These are phyloP conservation scores for Octodon degus DNA, from an alignment of 2,113 vertebrate genomes.

Conservation along the genomic window DNA sequence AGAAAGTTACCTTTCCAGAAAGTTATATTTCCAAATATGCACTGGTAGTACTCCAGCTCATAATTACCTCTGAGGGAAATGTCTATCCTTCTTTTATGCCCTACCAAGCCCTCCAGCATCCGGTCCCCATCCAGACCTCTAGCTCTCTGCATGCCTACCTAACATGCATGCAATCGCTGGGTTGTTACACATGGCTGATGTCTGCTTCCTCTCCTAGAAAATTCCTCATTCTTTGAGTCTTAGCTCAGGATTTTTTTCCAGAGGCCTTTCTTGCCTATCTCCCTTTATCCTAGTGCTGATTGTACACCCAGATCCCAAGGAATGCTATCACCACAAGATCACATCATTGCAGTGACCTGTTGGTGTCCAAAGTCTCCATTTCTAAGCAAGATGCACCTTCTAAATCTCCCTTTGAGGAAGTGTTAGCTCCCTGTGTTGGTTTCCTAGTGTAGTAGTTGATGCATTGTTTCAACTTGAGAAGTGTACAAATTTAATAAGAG, in stretches of 20 bases:
- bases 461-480: too few species aligned
- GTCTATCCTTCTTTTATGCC: neutral
- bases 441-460: neutral
- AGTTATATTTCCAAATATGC: neutral
- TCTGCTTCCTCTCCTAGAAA: neutral
- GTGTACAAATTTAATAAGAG: too few species aligned
- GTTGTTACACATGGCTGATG: neutral
- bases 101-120: neutral
- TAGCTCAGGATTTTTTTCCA: neutral
- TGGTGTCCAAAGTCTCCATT: neutral
- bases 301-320: too few species aligned
- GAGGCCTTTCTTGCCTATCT: neutral
- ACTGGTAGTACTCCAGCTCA: neutral
- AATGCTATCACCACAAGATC: neutral
- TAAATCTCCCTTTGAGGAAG: neutral
- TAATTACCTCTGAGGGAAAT: neutral
- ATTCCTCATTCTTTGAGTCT: neutral
- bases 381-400: neutral
- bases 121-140: neutral
- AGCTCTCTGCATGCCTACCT: accelerated
- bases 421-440: neutral
- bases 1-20: neutral
- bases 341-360: neutral
- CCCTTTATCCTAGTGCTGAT: neutral
- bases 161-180: too few species aligned